A percentile compares a stretch with the other conserved stretches of the same genome.
These are phyloP conservation scores for Linnaemya tessellans DNA, from an alignment of 2,888 invertebrate species.

Conservation along the genomic window DNA sequence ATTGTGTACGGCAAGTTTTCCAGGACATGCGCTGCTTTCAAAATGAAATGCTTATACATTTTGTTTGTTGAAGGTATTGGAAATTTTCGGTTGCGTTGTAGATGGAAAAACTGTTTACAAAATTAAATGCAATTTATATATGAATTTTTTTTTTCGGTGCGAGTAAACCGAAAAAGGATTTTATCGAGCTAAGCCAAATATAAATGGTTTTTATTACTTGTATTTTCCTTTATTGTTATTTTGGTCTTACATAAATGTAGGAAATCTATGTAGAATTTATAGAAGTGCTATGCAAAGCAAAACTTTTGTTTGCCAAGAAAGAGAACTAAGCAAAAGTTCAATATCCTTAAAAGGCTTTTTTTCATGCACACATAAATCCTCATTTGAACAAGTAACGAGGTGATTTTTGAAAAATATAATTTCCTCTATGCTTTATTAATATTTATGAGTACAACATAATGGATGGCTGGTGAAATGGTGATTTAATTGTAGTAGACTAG, in stretches of 20 bases:
- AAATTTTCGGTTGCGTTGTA: conserved; percentile 5
- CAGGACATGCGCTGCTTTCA: conserved; percentile 47
- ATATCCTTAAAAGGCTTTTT: conserved; percentile 33
- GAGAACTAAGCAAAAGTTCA: conserved; percentile 51
- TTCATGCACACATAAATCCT: background rate
- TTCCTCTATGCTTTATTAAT: background rate
- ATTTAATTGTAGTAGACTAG: background rate
- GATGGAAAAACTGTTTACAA: conserved; percentile 2
- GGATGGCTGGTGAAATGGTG: background rate
- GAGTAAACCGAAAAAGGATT: conserved; percentile 17
- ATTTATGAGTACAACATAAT: background rate
- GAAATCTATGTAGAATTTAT: conserved; percentile 30
- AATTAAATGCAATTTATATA: conserved; percentile 49
- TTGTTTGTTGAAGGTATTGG: conserved; percentile 2
- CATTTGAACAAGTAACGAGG: background rate
- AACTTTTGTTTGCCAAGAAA: conserved; percentile 6
- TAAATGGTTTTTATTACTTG: conserved; percentile 26
- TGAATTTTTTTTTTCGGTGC: no score
- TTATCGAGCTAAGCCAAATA: conserved; percentile 34
- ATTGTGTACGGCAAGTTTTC: conserved; percentile 1
- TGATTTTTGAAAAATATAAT: conserved; percentile 21
- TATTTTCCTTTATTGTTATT: conserved; percentile 1
- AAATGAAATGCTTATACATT: conserved; percentile 22
- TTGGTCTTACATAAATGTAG: conserved; percentile 36
- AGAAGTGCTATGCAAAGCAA: background rate